Percentiles rank a stretch among this genome's conserved stretches.
Evolutionary conservation across 64 coral and sea anemone genomes (phyloP).

Genomic region (Dendronephthya gigantea): DNA sequence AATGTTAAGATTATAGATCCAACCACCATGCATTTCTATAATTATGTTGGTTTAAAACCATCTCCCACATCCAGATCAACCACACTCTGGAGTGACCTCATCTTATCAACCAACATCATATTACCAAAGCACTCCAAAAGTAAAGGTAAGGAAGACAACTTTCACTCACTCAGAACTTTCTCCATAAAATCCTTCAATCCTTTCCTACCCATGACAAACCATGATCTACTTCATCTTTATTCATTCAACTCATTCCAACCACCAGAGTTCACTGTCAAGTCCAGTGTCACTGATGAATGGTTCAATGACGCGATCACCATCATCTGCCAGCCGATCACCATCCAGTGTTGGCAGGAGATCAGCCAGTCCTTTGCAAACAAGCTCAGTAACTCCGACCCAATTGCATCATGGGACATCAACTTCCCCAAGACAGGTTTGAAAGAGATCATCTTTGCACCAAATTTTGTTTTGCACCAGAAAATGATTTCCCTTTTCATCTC

Average conservation of each 20-base stretch:
- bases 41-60: too few species aligned
- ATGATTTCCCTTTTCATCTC: neutral
- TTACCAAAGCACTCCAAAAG: neutral
- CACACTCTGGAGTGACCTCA: neutral
- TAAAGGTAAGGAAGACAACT: neutral
- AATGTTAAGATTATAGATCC: too few species aligned
- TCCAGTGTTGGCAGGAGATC: neutral
- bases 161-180: neutral
- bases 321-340: neutral
- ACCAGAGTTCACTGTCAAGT: neutral
- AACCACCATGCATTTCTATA: too few species aligned
- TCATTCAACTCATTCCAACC: neutral
- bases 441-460: too few species aligned
- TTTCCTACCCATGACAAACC: neutral
- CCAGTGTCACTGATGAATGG: neutral
- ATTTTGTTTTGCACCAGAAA: too few species aligned
- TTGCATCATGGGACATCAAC: neutral
- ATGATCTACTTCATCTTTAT: neutral
- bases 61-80: neutral
- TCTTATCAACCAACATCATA: neutral
- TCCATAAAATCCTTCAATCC: neutral
- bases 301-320: neutral
- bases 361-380: neutral
- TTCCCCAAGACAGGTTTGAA: constrained; percentile 4
- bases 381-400: neutral